These are phyloP conservation scores for Lycocerus yunnanus DNA, from an alignment of 2,888 invertebrate species.

Conservation along the genomic window DNA sequence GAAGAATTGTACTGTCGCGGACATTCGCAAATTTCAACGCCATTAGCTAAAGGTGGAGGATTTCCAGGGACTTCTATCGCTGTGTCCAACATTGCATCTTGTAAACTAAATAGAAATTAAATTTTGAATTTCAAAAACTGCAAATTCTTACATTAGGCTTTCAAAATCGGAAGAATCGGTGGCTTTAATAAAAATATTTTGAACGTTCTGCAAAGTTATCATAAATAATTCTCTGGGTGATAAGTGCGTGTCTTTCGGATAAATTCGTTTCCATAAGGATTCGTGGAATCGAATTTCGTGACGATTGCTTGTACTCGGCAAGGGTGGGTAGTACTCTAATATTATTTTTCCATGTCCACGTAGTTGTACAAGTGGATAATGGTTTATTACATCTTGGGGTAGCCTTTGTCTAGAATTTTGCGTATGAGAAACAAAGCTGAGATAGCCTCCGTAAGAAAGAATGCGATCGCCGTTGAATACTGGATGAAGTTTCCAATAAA, in stretches of 20 bases:
- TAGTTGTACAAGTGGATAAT: conserved; percentile 81
- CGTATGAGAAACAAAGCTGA: conserved; percentile 74
- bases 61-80: conserved; percentile 72
- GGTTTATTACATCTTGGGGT: conserved; percentile 50
- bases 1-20: conserved; percentile 79
- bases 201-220: conserved; percentile 89
- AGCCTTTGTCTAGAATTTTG: conserved; percentile 56
- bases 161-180: conserved; percentile 64
- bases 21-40: conserved; percentile 87
- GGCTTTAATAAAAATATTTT: conserved; percentile 74
- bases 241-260: conserved; percentile 54
- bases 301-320: conserved; percentile 56
- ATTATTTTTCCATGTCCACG: conserved; percentile 74
- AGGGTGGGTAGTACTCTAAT: conserved; percentile 69
- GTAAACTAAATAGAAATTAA: conserved; percentile 58
- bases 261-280: conserved; percentile 69
- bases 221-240: conserved; percentile 82
- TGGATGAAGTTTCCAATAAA: conserved; percentile 83
- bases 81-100: conserved; percentile 82
- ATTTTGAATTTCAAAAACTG: neutral
- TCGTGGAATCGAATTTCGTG: conserved; percentile 72
- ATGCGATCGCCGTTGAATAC: conserved; percentile 86
- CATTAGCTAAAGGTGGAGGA: conserved; percentile 71
- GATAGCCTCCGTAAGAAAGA: conserved; percentile 87
- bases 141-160: conserved; percentile 59